Evolutionary conservation across 2,888 invertebrate species (phyloP), one percentile per base, ranked within the genome.

Genomic region (Tribolium freemani): DNA sequence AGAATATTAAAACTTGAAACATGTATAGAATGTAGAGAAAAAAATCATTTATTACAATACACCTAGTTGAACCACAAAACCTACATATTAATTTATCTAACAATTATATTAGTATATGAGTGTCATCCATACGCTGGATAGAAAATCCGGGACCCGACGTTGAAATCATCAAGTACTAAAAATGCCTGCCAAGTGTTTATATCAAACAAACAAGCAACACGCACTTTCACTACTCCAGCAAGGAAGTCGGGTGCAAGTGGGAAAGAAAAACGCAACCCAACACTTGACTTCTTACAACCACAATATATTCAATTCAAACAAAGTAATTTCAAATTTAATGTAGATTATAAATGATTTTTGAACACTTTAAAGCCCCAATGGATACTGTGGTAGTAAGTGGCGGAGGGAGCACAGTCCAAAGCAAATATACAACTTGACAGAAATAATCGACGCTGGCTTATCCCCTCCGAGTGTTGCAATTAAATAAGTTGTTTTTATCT

Each of bases 221-320:
- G 78, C 80, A 77, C 77, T 77, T 77, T 80, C 79, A 78, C 76
- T 76, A 79, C 81, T 81, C 80, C 79, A 74, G 73, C 75, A 76
- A 77, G 75, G 76, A 76, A 73, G 78, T 79, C 79, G 78, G 79
- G 78, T 78, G 78, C 77, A 79, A 78, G 73, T 70, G 76, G 79
- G 77, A 80, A 82, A 76, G 77, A 31, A 70, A 79, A 83, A 84
- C 80, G 81, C 80, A 84, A 83, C 82, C 81, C 83, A 83, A 83
- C 81, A 81, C 82, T 82, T 78, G 78, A 44, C 53, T 90, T 90
- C 90, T 90, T 90, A 90, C 90, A 91, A 90, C 91, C 91, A 91
- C 91, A 91, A 90, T 91, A 90, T 90, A 90, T 90, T 76, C 72
- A 79, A 90, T 90, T 76, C 72, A 79, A 90, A 80, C 69, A 71